Base-by-base conservation (phyloP, 1,140 invertebrate genomes). In the Akabosia matsudoensis region DNA sequence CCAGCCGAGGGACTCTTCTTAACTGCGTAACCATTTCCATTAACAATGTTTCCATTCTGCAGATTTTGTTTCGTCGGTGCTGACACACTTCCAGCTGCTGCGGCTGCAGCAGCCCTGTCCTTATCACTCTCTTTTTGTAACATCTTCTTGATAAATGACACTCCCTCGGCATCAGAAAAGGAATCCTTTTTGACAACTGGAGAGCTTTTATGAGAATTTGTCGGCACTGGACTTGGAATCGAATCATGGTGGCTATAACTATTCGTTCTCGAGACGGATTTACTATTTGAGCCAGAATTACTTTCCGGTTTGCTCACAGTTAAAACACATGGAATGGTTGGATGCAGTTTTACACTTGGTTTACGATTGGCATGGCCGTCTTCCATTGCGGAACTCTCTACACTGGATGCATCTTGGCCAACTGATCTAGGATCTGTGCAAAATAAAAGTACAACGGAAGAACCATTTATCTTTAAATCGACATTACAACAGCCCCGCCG, bases 1-100 rank as follows among this genome's bases (percentile, higher is more conserved):
- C 78, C 78, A 13, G 79, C 64, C 14, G 78, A 79, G 0, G 80
- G 75, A 51, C 77, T 76, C 72, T 79, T 79, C 54, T 79, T 79
- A 1, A 81, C 52, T 31, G 73, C 14, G 1, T 56, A 54, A 31
- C 45, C 37, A 22, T 70, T 77, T 1, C 24, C 31, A 26, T 31
- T 52, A 10, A 26, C 24, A 10, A 14, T 51, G 18, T 4, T 67
- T 2, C 24, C 24, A 31, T 31, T 67, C 24, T 67, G 61, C 7
- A 22, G n/a, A 67, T 67, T 67, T 31, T 67, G 61, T n/a, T 31
- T 67, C 7, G 37, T 45, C 18, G 18, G 7, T 45, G 7, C 37
- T 18, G 37, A n/a, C n/a, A n/a, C n/a, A 64, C 18, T 14, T 31
- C 28, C 67, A 16, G 22, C 67, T 4, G 70, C 70, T 2, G 70